phyloP scores from a whole-genome alignment of 2,113 vertebrate species.

The Gallinago undulata region DNA sequence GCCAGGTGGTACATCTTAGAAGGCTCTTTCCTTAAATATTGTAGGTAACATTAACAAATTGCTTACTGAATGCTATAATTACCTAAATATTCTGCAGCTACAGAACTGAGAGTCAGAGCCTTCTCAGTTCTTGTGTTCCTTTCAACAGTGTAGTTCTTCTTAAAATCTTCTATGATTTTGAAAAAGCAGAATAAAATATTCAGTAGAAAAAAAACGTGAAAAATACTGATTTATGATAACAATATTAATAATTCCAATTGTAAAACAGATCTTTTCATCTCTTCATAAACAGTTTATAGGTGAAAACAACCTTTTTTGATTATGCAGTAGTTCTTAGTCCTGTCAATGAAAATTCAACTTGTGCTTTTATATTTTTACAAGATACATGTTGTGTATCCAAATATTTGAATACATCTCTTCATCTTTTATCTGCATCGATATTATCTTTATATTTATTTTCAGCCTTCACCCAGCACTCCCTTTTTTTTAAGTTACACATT shows the following conservation, averaged over 20 bases:
- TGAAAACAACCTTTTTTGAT: constrained; percentile 4
- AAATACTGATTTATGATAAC: constrained; percentile 1
- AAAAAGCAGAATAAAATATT: constrained; percentile 29
- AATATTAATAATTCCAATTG: constrained; percentile 5
- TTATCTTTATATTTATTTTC: background rate
- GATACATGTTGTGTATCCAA: background rate
- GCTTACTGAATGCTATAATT: background rate
- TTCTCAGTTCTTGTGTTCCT: background rate
- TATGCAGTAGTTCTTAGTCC: background rate
- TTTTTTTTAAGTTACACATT: background rate
- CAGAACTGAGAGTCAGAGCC: background rate
- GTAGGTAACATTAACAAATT: background rate
- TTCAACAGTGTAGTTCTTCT: background rate
- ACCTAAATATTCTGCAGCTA: background rate
- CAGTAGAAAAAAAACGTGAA: background rate
- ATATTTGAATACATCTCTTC: background rate
- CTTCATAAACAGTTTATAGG: constrained; percentile 38
- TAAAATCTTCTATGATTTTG: background rate
- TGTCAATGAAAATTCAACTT: background rate
- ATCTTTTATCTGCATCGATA: background rate
- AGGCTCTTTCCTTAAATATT: background rate
- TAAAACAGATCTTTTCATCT: background rate
- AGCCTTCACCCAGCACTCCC: background rate
- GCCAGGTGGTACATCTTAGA: background rate
- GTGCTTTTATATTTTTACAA: background rate